Evolutionary conservation across 1,140 invertebrate genomes (phyloP), one percentile per base, ranked within the genome.

Genomic region (Panagrolaimus sp.): DNA sequence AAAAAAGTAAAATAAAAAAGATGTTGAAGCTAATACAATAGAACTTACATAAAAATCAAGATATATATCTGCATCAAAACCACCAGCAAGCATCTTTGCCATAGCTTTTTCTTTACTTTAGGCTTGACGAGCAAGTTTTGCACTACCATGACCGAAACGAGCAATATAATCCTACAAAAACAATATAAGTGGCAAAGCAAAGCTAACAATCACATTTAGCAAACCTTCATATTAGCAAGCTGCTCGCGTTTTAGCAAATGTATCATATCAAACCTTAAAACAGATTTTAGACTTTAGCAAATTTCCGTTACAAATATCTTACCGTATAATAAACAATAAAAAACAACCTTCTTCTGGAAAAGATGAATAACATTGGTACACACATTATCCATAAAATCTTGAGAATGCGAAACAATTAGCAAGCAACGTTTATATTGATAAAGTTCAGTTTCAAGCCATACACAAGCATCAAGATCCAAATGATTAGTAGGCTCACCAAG

Each of bases 21-120:
- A n/a, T n/a, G n/a, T n/a, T n/a, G n/a, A n/a, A n/a, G n/a, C n/a
- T n/a, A n/a, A n/a, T n/a, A n/a, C n/a, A n/a, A n/a, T n/a, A n/a
- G n/a, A n/a, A n/a, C n/a, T n/a, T n/a, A n/a, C n/a, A n/a, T n/a
- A n/a, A n/a, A n/a, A n/a, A n/a, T n/a, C n/a, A n/a, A n/a, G n/a
- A n/a, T n/a, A n/a, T n/a, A n/a, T n/a, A n/a, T n/a, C n/a, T n/a
- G n/a, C 93, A 2, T 95, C 97, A 7, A 98, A 86, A 5, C 96
- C 95, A 81, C 91, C 90, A 62, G 95, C 92, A 8, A 98, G 92
- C 96, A 99, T 99, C 86, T 98, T 98, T 5, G 93, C 93, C 61
- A 99, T 84, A 0, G 95, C 98, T 84, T 99, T 99, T 85, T 99
- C 96, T 85, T 98, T 98, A 68, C 92, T 96, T 85, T 99, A 95